Evolutionary conservation across 2,797 vertebrate genomes (phyloP), one percentile per base, ranked within the genome.

Genomic region (Acanthiza pusilla): DNA sequence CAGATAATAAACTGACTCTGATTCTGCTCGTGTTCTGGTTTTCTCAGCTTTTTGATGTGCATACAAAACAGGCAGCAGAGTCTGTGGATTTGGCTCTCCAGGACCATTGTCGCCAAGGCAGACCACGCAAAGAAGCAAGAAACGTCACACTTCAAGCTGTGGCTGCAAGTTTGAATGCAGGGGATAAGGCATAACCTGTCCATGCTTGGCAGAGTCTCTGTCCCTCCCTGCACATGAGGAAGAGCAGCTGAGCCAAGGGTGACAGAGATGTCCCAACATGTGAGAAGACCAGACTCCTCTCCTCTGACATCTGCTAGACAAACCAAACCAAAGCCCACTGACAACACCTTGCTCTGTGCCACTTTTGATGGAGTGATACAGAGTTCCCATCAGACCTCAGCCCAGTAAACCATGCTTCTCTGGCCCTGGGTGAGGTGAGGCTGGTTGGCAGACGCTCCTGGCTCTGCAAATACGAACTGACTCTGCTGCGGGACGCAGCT

Each of bases 291-390:
- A 61, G 15, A 21, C 5, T 85, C 27, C 20, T n/a, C 34, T 7
- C 10, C 27, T 60, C 54, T 43, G 54, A 16, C n/a, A 43, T 6
- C 19, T 53, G 40, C 17, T 5, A 2, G 54, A 68, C 38, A 60
- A 86, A 50, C 25, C 27, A 65, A 62, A 36, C 18, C 1, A 1
- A 61, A 80, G 40, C 14, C 13, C 36, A 5, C n/a, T 27, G 47
- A 30, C 32, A 40, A n/a, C 1, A 11, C 16, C 66, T 77, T 20
- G 4, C 38, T 70, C 42, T 25, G n/a, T 3, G 7, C 13, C 8
- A 6, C 40, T 53, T 58, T n/a, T 9, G 51, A 40, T 1, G 2
- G 40, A 67, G 22, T 0, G 1, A 43, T 20, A 18, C 0, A 23
- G 36, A 25, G 43, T 10, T 85, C 27, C 10, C 3, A 16, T 36